Conservation (phyloP, 2,888 invertebrate species). For the Lasioglossum pauxillum region DNA sequence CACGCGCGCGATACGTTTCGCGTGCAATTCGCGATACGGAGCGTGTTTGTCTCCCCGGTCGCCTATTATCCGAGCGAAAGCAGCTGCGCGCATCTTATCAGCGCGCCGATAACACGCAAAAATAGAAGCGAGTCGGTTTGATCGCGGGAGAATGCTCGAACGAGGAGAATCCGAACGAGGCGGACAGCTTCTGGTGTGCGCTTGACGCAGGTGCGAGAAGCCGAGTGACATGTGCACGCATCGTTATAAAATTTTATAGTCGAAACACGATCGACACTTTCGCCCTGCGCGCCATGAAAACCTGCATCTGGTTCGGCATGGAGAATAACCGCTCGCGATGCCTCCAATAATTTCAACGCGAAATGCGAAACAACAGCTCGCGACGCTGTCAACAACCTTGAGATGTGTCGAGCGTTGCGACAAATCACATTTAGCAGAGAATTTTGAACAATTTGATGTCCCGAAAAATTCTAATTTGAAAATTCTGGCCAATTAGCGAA, state of each 20-base stretch:
- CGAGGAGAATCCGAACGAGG: constrained; percentile 42
- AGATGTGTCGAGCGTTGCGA: not conserved
- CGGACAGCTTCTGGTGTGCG: constrained; percentile 14
- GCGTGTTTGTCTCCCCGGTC: constrained; percentile 35
- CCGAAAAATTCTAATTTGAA: not conserved
- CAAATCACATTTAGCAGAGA: not conserved
- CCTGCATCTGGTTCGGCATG: not conserved
- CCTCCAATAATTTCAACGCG: not conserved
- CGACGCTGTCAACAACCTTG: not conserved
- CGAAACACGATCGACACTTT: not conserved
- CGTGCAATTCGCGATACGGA: constrained; percentile 23
- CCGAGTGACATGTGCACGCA: constrained; percentile 31
- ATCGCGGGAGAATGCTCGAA: constrained; percentile 19
- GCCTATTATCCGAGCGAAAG: constrained; percentile 44
- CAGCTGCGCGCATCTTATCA: constrained; percentile 57
- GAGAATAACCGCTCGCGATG: not conserved
- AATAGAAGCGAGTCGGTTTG: constrained; percentile 43
- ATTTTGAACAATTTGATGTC: not conserved
- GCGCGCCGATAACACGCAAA: constrained; percentile 47
- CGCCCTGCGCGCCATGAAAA: not conserved
- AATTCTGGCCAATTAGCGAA: not conserved
- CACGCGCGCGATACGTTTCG: constrained; percentile 10
- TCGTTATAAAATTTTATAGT: constrained; percentile 5
- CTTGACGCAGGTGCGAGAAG: constrained; percentile 40
- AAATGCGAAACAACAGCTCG: not conserved